Percentiles rank a stretch among this genome's conserved stretches.
phyloP scores from a whole-genome alignment of 2,113 vertebrate species.

The Numenius arquata region DNA sequence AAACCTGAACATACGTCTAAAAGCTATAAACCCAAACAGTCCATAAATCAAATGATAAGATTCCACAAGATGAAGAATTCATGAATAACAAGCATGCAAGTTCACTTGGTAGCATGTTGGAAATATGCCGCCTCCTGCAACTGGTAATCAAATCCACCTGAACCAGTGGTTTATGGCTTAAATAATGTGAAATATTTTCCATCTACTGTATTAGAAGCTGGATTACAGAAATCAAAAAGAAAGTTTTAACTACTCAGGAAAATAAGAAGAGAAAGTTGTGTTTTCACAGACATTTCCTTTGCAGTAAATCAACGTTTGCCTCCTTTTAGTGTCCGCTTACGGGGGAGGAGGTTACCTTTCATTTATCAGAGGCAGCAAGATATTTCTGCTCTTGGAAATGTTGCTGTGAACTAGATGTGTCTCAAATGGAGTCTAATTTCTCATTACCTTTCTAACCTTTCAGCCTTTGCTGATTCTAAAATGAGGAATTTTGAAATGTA shows the following conservation, averaged over 20 bases:
- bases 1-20: conserved; percentile 8
- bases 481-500: background rate
- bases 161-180: background rate
- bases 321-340: background rate
- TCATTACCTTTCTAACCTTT: background rate
- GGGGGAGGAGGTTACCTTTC: background rate
- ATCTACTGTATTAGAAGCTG: conserved; percentile 12
- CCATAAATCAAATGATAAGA: conserved; percentile 54
- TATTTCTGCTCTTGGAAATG: conserved; percentile 1
- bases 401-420: background rate
- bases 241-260: conserved; percentile 13
- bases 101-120: conserved; percentile 34
- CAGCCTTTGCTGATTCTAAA: background rate
- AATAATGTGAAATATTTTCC: conserved; percentile 30
- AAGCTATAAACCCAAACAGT: conserved; percentile 19
- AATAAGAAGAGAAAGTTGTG: conserved; percentile 8
- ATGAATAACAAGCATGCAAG: background rate
- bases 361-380: background rate
- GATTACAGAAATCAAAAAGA: conserved; percentile 35
- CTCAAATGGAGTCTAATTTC: background rate
- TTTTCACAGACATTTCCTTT: conserved; percentile 40
- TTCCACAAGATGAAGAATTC: conserved; percentile 25
- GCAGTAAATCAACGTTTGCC: background rate
- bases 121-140: conserved; percentile 2
- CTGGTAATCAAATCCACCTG: conserved; percentile 36